Evolutionary conservation across 2,113 vertebrate species (phyloP).

Genomic region (Vireo altiloquus): DNA sequence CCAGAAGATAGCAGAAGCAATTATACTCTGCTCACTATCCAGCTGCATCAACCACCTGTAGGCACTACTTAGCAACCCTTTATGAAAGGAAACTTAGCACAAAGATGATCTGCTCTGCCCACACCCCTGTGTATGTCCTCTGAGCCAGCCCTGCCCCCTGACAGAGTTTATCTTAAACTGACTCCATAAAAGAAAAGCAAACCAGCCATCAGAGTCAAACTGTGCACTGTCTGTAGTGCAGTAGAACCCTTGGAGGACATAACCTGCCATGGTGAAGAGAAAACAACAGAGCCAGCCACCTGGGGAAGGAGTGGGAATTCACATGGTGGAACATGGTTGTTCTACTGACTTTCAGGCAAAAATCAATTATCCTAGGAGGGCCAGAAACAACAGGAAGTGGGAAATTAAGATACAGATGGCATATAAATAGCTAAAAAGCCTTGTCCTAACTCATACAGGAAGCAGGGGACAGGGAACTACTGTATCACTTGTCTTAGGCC

Average conservation of each 20-base stretch:
- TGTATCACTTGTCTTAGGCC: not conserved
- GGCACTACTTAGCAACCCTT: not conserved
- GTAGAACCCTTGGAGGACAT: not conserved
- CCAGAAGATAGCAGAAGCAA: conserved; percentile 18
- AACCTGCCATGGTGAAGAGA: not conserved
- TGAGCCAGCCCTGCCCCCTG: not conserved
- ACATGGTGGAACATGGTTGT: not conserved
- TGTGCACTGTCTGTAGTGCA: not conserved
- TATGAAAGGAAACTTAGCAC: not conserved
- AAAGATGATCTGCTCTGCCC: not conserved
- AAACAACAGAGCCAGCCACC: not conserved
- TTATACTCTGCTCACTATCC: not conserved
- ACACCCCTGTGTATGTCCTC: not conserved
- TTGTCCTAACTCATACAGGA: not conserved
- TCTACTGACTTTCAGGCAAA: not conserved
- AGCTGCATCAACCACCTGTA: not conserved
- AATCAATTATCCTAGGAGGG: not conserved
- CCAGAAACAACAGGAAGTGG: not conserved
- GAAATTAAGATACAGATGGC: not conserved
- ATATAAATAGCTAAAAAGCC: not conserved
- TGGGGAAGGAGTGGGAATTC: not conserved
- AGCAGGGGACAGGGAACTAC: not conserved
- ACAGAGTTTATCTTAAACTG: not conserved
- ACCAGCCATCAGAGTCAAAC: not conserved
- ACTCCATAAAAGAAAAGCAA: not conserved